Percentiles rank a stretch among this genome's conserved stretches.
Evolutionary conservation across 37 sponge, comb jelly and placozoan species (phyloP).

Genomic region (Bolinopsis microptera): DNA sequence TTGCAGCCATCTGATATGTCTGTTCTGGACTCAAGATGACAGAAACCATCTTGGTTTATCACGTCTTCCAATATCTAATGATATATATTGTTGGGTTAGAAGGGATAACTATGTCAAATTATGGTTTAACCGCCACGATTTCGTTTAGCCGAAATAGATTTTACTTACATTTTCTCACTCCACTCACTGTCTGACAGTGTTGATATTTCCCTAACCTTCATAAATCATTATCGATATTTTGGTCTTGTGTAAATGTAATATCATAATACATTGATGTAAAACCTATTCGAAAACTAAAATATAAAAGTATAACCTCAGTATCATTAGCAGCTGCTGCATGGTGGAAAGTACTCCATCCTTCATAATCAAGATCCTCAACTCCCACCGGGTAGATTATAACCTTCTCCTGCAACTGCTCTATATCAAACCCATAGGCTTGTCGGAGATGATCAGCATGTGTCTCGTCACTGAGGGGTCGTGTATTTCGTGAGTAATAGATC

Average conservation of each 20-base stretch:
- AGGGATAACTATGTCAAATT: too few species aligned
- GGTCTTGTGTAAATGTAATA: too few species aligned
- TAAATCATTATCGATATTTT: too few species aligned
- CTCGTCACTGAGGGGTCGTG: slow-evolving; percentile 5
- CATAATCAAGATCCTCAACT: slow-evolving; percentile 19
- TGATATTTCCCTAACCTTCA: too few species aligned
- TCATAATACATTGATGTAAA: too few species aligned
- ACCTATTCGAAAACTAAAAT: too few species aligned
- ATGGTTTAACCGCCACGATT: too few species aligned
- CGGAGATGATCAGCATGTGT: slow-evolving; percentile 12
- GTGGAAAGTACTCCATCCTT: slow-evolving; percentile 51
- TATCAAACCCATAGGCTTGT: slow-evolving; percentile 46
- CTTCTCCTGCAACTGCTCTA: neutral
- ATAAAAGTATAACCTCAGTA: slow-evolving; percentile 18
- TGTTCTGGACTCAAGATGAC: slow-evolving; percentile 6
- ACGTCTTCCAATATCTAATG: slow-evolving; percentile 1
- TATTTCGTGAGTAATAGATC: too few species aligned
- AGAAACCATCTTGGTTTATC: slow-evolving; percentile 52
- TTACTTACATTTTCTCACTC: too few species aligned
- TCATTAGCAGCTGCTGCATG: slow-evolving; percentile 64
- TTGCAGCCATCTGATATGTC: neutral
- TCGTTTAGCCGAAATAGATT: too few species aligned
- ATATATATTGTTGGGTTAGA: too few species aligned
- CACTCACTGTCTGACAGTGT: too few species aligned
- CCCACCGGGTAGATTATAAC: slow-evolving; percentile 18